Evolutionary conservation across 2,888 invertebrate genomes (phyloP).

Genomic region (Monopis laevigella): DNA sequence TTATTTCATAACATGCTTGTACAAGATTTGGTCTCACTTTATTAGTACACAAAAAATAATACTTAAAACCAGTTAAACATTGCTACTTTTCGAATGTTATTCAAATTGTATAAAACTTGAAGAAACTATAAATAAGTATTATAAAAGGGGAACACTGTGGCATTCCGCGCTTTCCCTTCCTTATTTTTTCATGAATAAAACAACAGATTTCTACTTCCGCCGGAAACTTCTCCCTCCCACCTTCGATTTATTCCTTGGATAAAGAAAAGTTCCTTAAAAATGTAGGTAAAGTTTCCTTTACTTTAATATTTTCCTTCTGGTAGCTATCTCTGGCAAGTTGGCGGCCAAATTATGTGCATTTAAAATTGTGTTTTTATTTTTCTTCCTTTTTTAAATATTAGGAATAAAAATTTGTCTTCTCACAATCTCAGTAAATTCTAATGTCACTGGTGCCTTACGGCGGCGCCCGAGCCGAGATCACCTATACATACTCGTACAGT

Average conservation of each 20-base stretch:
- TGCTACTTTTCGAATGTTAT: too few species aligned
- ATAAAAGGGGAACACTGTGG: constrained; percentile 30
- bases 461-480: too few species aligned
- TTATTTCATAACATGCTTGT: too few species aligned
- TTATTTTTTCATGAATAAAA: constrained; percentile 65
- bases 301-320: constrained; percentile 62
- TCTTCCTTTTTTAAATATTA: too few species aligned
- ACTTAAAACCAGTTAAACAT: too few species aligned
- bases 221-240: constrained; percentile 57
- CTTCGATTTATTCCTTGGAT: constrained; percentile 65
- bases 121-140: constrained; percentile 2
- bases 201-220: constrained; percentile 61
- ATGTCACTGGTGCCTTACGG: too few species aligned
- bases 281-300: constrained; percentile 59
- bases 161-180: constrained; percentile 46
- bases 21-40: too few species aligned
- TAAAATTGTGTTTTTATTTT: constrained; percentile 43
- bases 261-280: constrained; percentile 64
- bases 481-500: too few species aligned
- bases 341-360: constrained; percentile 54
- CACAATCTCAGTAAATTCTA: too few species aligned
- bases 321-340: constrained; percentile 47
- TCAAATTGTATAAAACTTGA: too few species aligned
- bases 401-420: too few species aligned
- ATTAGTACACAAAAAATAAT: too few species aligned